Conservation (phyloP, 2,888 invertebrate genomes). For the Cheilosia vulpina region DNA sequence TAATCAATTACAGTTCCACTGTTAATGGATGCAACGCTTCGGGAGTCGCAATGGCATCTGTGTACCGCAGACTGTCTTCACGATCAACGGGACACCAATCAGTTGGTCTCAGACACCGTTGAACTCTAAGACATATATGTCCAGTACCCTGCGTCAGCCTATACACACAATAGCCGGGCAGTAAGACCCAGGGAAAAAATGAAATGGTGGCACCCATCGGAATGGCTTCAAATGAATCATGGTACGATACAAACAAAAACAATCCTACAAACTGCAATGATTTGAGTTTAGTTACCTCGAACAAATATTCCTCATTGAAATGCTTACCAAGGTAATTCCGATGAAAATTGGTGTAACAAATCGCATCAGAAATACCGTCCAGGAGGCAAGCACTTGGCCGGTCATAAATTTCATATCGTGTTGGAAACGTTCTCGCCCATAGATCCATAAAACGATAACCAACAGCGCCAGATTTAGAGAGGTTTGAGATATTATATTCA, state of each 20-base stretch:
- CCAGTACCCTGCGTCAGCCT: conserved; percentile 66
- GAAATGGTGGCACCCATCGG: background rate
- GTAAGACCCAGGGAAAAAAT: conserved; percentile 55
- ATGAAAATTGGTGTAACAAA: conserved; percentile 49
- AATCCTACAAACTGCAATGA: background rate
- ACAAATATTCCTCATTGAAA: background rate
- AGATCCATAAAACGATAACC: conserved; percentile 90
- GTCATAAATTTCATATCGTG: conserved; percentile 89
- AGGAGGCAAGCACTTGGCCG: conserved; percentile 85
- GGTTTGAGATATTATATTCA: conserved; percentile 85
- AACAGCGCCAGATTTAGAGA: conserved; percentile 91
- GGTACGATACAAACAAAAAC: background rate
- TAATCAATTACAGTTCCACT: conserved; percentile 18
- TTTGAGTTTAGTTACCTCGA: background rate
- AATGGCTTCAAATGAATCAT: background rate
- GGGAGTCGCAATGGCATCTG: conserved; percentile 56
- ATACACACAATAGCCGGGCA: conserved; percentile 64
- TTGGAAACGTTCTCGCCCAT: conserved; percentile 87
- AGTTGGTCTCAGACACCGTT: conserved; percentile 64
- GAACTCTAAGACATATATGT: conserved; percentile 53
- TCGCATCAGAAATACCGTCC: conserved; percentile 65
- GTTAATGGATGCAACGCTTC: conserved; percentile 44
- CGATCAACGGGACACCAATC: conserved; percentile 76
- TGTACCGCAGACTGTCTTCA: conserved; percentile 67
- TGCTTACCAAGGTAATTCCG: conserved; percentile 20